These are phyloP conservation scores for Melospiza melodia DNA, from an alignment of 2,113 vertebrate genomes.

Conservation along the genomic window DNA sequence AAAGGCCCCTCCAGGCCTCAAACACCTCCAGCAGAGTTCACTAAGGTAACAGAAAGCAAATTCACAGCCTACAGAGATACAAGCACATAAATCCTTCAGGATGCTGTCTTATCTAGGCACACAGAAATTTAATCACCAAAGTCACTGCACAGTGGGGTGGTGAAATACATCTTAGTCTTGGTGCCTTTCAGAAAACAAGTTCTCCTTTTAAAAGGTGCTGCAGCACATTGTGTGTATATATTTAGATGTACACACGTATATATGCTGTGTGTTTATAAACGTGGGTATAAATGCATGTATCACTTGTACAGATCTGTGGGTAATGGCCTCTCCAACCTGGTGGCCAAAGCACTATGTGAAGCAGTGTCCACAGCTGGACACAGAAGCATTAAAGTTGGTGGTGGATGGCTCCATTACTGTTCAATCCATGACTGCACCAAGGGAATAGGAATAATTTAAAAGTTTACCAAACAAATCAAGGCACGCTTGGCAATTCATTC, in stretches of 20 bases:
- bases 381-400: neutral
- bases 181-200: constrained; percentile 7
- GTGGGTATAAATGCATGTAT: neutral
- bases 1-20: neutral
- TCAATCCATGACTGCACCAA: neutral
- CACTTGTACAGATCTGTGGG: neutral
- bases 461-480: neutral
- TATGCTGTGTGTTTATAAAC: neutral
- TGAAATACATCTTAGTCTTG: constrained; percentile 9
- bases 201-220: neutral
- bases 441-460: neutral
- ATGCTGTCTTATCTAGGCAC: constrained; percentile 26
- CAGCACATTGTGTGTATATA: neutral
- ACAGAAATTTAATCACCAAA: constrained; percentile 47
- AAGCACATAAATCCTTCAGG: constrained; percentile 22
- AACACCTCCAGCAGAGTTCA: neutral
- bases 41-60: neutral
- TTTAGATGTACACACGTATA: neutral
- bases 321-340: neutral
- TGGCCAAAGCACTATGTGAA: neutral
- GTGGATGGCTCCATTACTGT: neutral
- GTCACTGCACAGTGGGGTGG: neutral
- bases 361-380: neutral
- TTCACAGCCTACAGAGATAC: neutral
- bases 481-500: neutral